Base-by-base conservation (phyloP, 1,140 invertebrate genomes). In the Drosophila tani region DNA sequence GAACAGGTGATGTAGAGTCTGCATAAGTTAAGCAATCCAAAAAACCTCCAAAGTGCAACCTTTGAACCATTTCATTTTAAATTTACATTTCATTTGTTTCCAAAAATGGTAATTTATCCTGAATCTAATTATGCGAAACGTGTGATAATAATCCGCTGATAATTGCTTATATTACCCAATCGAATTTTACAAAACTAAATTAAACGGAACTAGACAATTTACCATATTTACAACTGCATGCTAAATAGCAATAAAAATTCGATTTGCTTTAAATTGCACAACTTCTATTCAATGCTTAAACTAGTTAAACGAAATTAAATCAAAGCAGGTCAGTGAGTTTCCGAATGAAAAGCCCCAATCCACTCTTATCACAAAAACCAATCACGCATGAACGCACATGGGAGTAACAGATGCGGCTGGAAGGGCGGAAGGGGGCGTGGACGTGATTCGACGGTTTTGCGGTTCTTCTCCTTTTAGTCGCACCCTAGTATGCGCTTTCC, bases 361-460 rank as follows among this genome's bases (percentile, higher is more conserved):
- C 24, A 35, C 29, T 38, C 68, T 73, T 73, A 74, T 74, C 67
- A 43, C 70, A 43, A 73, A 60, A 49, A 73, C 53, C 70, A 50
- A 60, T 74, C 70, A 70, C 70, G 70, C 70, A 74, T 74, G 70
- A 73, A 74, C 68, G 70, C 53, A 50, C 46, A 21, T 57, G 70
- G 40, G 40, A 38, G 38, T 60, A 73, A 17, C 46, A 60, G 53
- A 74, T 71, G 53, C 21, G 35, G 19, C 53, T 2, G n/a, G n/a
- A 12, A n/a, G 24, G 38, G 38, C 21, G 46, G 35, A 45, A n/a
- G 38, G 51, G 51, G 49, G 68, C 49, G 19, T 43, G 68, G 46
- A 73, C 68, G 53, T 50, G 69, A 60, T 73, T 73, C 35, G 38
- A 71, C 67, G 57, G 51, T 50, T 63, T 78, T 78, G 75, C 41